These are phyloP conservation scores for Apostichopus japonicus DNA, from an alignment of 35 echinoderm and acorn worm genomes.

Conservation along the genomic window DNA sequence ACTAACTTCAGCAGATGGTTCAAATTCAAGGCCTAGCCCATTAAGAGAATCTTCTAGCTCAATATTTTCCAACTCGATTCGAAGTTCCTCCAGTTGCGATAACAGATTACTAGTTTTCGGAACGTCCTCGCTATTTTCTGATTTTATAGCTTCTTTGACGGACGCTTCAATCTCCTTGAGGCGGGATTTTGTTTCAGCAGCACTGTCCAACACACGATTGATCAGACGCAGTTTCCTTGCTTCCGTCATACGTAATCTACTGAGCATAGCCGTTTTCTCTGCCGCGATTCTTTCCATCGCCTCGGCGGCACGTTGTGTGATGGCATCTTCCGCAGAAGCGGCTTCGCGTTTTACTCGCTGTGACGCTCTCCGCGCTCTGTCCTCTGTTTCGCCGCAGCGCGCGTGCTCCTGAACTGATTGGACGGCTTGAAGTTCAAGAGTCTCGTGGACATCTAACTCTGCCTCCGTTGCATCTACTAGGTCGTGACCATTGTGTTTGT, in stretches of 20 bases:
- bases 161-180: constrained; percentile 36
- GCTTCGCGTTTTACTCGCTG: constrained; percentile 45
- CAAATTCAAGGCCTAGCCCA: constrained; percentile 37
- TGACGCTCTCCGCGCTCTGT: not conserved
- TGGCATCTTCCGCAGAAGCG: constrained; percentile 9
- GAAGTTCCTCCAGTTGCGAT: constrained; percentile 35
- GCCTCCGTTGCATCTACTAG: constrained; percentile 39
- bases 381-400: constrained; percentile 32
- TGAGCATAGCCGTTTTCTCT: constrained; percentile 17
- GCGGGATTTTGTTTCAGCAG: constrained; percentile 2
- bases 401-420: constrained; percentile 46
- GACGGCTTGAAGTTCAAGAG: constrained; percentile 41
- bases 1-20: not conserved
- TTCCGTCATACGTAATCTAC: constrained; percentile 37
- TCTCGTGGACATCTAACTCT: constrained; percentile 52
- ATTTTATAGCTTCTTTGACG: constrained; percentile 26
- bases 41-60: constrained; percentile 9
- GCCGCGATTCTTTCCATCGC: constrained; percentile 23
- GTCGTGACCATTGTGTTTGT: constrained; percentile 33
- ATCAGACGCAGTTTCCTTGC: constrained; percentile 23
- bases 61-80: constrained; percentile 28
- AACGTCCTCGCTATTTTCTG: not conserved
- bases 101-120: not conserved
- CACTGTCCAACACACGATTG: constrained; percentile 19
- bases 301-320: constrained; percentile 21